Evolutionary conservation across 2,888 invertebrate genomes (phyloP), one percentile per base, ranked within the genome.

Genomic region (Nycteola revayana): DNA sequence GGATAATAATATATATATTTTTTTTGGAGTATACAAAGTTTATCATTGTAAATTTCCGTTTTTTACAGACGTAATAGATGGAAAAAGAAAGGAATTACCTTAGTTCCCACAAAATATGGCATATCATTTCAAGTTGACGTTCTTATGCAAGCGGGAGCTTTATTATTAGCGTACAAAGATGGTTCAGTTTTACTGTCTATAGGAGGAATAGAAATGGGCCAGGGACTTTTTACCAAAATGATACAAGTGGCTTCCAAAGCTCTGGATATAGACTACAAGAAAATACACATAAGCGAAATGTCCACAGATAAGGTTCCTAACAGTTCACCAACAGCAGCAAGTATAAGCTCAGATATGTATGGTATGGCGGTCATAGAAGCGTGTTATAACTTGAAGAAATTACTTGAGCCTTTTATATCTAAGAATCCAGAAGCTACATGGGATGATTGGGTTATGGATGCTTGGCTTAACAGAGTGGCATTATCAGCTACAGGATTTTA

Each of bases 141-240:
- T 55, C 69, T 95, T 9, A 94, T 94, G 81, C 95, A 95, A 83
- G 93, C 91, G 1, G 95, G 94, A 1, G 95, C 96, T 1, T 83
- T 97, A 32, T 85, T 97, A 3, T 90, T 94, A 36, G 82, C 95
- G 2, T 96, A 96, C 70, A 90, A 86, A 1, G 94, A 94, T 66
- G 96, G 95, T 6, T 94, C 95, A 0, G 94, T 96, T 2, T 82
- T 96, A 11, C 63, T 96, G 25, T 91, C 93, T 3, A 95, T 95
- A 64, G 95, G 95, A 29, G 96, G 96, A 8, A 92, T 94, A 28
- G 97, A 97, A 90, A 96, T 97, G 95, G 97, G 97, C 0, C 97
- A 97, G 83, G 97, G 97, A 0, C 85, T 97, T 2, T 94, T 95
- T 66, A 96, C 96, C 0, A 97, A 97, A 89, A 95, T 96, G 93